Evolutionary conservation across 2,888 invertebrate species (phyloP), one percentile per base, ranked within the genome.

Genomic region (Scaptomyza reducta): DNA sequence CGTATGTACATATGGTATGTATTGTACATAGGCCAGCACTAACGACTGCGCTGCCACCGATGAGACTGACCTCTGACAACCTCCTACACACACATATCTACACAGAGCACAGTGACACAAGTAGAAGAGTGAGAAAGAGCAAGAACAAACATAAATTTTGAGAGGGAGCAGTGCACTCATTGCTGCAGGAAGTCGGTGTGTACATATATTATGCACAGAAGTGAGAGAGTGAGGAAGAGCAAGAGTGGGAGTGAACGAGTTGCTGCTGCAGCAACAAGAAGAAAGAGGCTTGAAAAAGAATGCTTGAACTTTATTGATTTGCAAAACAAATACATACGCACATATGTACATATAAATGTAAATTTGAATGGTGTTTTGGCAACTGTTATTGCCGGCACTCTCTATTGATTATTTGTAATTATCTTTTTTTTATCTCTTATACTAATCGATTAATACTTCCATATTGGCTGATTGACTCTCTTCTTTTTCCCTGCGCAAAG

Each of bases 61-160:
- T 84, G 82, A 83, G 87, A 84, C 86, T 85, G 85, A 85, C 85
- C 87, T 85, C 85, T 85, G 86, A 87, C 87, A 85, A 87, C 86
- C 87, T 86, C 87, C 85, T 87, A 85, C 85, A 85, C 76, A 71
- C 35, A 66, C 40, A 61, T 51, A 40, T 16, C 10, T 22, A 42
- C 10, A 59, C 11, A 46, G 14, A 57, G 44, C 38, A 38, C 40
- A 71, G 54, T 65, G 69, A 64, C 59, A 65, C 64, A 70, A 58
- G 53, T 55, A 67, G 45, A 68, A 74, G 75, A 74, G 68, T 50
- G 53, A 58, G 67, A 58, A 77, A 51, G 49, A 76, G 58, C 18
- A 62, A 81, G 75, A 81, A 77, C 77, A 75, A 56, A 69, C 69
- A 59, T 69, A 71, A 86, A 82, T 82, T 82, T 75, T 78, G 59